phyloP scores from a whole-genome alignment of 1,140 invertebrate genomes.

The Lordiphosa stackelbergi region DNA sequence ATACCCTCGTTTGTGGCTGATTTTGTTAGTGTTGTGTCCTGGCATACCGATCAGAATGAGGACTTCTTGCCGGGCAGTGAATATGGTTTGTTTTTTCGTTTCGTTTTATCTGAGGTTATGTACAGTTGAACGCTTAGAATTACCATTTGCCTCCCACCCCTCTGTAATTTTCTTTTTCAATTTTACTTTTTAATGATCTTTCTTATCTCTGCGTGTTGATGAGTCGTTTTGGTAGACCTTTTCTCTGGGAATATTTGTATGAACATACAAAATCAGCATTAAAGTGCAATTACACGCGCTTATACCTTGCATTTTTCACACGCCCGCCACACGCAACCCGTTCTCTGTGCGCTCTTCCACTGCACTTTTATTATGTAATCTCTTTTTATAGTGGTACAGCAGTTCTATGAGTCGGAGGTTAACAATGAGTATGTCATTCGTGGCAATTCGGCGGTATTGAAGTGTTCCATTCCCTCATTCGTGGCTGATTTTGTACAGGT shows the following conservation, averaged over 20 bases:
- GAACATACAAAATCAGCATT: conserved; percentile 47
- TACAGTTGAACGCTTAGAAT: conserved; percentile 34
- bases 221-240: conserved; percentile 16
- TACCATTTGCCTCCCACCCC: conserved; percentile 20
- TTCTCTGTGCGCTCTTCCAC: neutral
- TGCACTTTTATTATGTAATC: conserved; percentile 31
- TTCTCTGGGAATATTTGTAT: conserved; percentile 50
- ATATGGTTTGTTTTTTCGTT: conserved; percentile 80
- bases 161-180: conserved; percentile 31
- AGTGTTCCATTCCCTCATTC: conserved; percentile 84
- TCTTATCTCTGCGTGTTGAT: conserved; percentile 50
- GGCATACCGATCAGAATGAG: conserved; percentile 89
- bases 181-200: conserved; percentile 37
- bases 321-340: conserved; percentile 51
- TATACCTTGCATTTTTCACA: conserved; percentile 50
- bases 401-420: conserved; percentile 88
- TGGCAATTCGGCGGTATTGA: conserved; percentile 83
- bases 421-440: conserved; percentile 86
- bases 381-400: conserved; percentile 81
- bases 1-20: conserved; percentile 95
- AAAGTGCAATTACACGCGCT: conserved; percentile 47
- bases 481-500: conserved; percentile 84
- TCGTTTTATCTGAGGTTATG: conserved; percentile 19
- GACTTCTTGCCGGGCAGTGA: conserved; percentile 81
- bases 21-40: conserved; percentile 91